phyloP scores from a whole-genome alignment of 2,888 invertebrate species.

The Helleia helle region DNA sequence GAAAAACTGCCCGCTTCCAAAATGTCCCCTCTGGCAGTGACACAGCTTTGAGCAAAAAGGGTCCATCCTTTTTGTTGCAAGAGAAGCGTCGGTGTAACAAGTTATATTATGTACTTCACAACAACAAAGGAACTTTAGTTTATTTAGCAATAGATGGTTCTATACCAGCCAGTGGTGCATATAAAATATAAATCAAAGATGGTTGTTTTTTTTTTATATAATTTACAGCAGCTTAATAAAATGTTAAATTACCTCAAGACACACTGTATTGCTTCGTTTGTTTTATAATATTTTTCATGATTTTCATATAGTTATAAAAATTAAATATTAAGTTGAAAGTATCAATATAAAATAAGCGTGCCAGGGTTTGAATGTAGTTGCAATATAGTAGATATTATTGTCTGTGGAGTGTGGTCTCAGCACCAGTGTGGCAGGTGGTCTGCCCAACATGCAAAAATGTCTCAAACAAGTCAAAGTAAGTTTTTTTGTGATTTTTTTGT shows the following conservation, averaged over 20 bases:
- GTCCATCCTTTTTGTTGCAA: background rate
- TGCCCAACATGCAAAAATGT: conserved; percentile 12
- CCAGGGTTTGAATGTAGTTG: too few relatives aligned
- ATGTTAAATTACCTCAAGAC: too few relatives aligned
- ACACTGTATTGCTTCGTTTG: too few relatives aligned
- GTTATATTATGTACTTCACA: background rate
- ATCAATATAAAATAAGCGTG: too few relatives aligned
- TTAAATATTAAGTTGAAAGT: too few relatives aligned
- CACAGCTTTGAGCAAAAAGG: background rate
- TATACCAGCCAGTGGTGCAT: background rate
- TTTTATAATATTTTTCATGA: too few relatives aligned
- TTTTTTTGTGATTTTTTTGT: conserved; percentile 23
- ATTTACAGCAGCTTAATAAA: too few relatives aligned
- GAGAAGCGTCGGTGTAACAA: background rate
- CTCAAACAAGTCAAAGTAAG: conserved; percentile 24
- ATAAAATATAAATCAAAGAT: background rate
- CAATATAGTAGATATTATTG: background rate
- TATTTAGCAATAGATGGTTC: too few relatives aligned
- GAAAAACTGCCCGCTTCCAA: conserved; percentile 19
- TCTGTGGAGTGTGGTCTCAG: background rate
- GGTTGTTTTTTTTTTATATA: too few relatives aligned
- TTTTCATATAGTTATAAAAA: too few relatives aligned
- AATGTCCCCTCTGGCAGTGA: conserved; percentile 22
- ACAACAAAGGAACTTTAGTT: background rate
- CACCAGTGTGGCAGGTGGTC: conserved; percentile 1